phyloP scores from a whole-genome alignment of 2,113 vertebrate species.

The Alectura lathami region DNA sequence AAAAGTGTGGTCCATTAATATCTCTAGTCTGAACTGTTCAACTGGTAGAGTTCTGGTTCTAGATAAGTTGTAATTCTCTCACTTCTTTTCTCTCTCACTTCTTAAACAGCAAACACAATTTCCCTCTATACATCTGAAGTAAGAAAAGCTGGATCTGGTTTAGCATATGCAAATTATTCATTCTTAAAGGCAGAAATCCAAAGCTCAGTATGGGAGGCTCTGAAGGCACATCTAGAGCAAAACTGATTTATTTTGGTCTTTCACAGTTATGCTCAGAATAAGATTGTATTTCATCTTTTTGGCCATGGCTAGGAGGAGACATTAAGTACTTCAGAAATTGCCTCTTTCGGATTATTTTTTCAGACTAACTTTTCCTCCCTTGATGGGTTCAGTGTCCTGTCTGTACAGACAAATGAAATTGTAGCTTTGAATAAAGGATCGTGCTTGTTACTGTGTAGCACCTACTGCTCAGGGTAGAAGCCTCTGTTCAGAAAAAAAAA shows the following conservation, averaged over 20 bases:
- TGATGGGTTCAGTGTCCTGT: background rate
- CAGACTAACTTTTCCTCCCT: background rate
- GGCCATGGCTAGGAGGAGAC: background rate
- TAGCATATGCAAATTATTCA: background rate
- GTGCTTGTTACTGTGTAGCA: background rate
- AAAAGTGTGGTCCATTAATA: background rate
- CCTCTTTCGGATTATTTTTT: background rate
- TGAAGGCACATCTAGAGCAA: background rate
- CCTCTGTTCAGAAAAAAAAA: background rate
- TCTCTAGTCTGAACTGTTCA: background rate
- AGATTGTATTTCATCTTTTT: background rate
- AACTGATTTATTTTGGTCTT: background rate
- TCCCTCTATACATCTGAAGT: background rate
- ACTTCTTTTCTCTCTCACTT: too few species aligned
- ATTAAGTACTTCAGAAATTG: background rate
- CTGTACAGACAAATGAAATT: background rate
- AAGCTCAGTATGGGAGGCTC: background rate
- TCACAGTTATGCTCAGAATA: background rate
- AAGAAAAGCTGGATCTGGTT: background rate
- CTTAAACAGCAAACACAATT: background rate
- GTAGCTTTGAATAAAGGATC: background rate
- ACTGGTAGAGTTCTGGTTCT: background rate
- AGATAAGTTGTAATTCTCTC: background rate
- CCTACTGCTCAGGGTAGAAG: background rate
- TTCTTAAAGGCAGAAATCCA: background rate